Evolutionary conservation across 1,140 invertebrate genomes (phyloP), one percentile per base, ranked within the genome.

Genomic region (Nymphalis io): DNA sequence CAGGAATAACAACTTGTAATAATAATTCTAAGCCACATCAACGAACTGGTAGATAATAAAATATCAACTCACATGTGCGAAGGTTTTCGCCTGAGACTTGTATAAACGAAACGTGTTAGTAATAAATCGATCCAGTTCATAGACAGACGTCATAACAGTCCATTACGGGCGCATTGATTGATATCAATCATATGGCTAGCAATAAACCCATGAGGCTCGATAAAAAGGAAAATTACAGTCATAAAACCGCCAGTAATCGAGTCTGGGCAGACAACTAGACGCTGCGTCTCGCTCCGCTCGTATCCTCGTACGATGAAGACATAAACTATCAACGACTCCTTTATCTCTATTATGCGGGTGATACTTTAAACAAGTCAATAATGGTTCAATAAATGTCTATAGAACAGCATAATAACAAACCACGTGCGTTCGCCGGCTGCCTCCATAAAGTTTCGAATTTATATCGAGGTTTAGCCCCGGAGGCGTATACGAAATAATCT

Each of bases 301-400:
- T 77, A 80, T 80, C 78, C 76, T 75, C 81, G 78, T 76, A 75
- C 83, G 85, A 88, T 87, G 75, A 89, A 91, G 83, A 80, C 80
- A 88, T 91, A 88, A 91, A 88, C 80, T 85, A 87, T 84, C 84
- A 80, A 78, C 72, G 80, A 84, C 83, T 85, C 80, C 83, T 89
- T 89, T 89, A 89, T 91, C 87, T 87, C 83, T 89, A 89, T 89
- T 89, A 89, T 89, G 74, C 83, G 82, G 80, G 80, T 85, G 82
- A 91, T 90, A 89, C 82, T 85, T 90, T 89, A 89, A 90, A 90
- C 86, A 87, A 88, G 85, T 86, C 89, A 89, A 90, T 91, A 91
- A 90, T 85, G 82, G 83, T 87, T 82, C 87, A 88, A 91, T 91
- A 89, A 91, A 89, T 75, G 89, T 91, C 87, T 72, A 84, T 85